These are phyloP conservation scores for Bombyx mori DNA, from an alignment of 1,140 invertebrate genomes.

Conservation along the genomic window DNA sequence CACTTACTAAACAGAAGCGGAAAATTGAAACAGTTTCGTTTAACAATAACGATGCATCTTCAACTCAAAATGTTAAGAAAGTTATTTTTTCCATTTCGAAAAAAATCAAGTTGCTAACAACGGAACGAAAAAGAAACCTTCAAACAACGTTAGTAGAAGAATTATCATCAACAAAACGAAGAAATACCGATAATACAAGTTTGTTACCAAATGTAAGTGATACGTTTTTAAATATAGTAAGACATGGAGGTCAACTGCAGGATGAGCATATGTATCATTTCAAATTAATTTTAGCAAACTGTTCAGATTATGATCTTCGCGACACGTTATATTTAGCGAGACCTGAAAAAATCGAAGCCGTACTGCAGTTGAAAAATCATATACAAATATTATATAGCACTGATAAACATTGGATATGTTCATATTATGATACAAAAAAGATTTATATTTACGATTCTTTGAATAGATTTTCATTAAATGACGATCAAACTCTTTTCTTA, in stretches of 20 bases:
- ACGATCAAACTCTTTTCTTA: neutral
- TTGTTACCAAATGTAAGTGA: too few species aligned
- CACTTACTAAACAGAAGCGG: too few species aligned
- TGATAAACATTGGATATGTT: neutral
- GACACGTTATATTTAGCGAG: neutral
- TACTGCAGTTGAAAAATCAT: neutral
- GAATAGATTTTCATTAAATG: neutral
- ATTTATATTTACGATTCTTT: neutral
- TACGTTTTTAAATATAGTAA: neutral
- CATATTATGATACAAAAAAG: neutral
- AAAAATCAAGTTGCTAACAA: too few species aligned
- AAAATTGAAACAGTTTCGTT: too few species aligned
- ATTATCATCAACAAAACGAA: too few species aligned
- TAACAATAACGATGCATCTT: too few species aligned
- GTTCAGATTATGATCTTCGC: neutral
- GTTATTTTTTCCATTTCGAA: too few species aligned
- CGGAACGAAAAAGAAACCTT: too few species aligned
- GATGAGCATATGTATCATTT: neutral
- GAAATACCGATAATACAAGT: too few species aligned
- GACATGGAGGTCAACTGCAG: neutral
- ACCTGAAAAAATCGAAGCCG: neutral
- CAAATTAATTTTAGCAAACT: neutral
- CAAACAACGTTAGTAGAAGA: too few species aligned
- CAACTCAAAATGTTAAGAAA: too few species aligned
- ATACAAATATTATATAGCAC: neutral